A percentile compares a stretch with the other conserved stretches of the same genome.
phyloP scores from a whole-genome alignment of 2,888 invertebrate species.

The Neoascia interrupta region DNA sequence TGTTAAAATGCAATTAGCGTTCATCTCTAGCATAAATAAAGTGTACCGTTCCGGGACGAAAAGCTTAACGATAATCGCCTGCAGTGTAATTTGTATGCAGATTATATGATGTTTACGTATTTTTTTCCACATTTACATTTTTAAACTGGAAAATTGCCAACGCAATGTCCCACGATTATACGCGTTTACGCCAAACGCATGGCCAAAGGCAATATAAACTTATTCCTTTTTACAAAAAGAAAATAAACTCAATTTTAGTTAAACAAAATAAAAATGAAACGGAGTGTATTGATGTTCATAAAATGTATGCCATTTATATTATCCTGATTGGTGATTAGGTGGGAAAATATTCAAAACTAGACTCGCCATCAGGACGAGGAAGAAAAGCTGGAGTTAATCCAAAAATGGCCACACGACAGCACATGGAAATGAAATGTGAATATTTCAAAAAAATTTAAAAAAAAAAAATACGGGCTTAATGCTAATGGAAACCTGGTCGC shows the following conservation, averaged over 20 bases:
- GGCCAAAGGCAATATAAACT: too few species aligned
- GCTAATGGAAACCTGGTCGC: too few species aligned
- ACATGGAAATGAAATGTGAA: not conserved
- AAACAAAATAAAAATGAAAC: not conserved
- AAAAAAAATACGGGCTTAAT: too few species aligned
- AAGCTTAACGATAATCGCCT: conserved; percentile 64
- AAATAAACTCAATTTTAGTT: too few species aligned
- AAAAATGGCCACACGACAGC: not conserved
- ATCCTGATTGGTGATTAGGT: not conserved
- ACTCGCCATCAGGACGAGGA: not conserved
- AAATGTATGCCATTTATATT: not conserved
- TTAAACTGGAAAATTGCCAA: conserved; percentile 13
- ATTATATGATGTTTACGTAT: conserved; percentile 25
- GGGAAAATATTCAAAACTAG: not conserved
- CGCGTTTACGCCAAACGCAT: too few species aligned
- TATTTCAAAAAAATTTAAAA: too few species aligned
- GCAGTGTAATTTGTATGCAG: conserved; percentile 64
- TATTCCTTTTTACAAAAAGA: too few species aligned
- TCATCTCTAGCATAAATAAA: conserved; percentile 60
- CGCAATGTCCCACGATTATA: conserved; percentile 14
- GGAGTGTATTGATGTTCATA: conserved; percentile 1
- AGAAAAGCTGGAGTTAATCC: conserved; percentile 1
- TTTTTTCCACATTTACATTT: conserved; percentile 16
- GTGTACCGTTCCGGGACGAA: conserved; percentile 43
- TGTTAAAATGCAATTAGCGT: conserved; percentile 64